Conservation (phyloP, 2,888 invertebrate genomes). For the Drosophila silvestris region DNA sequence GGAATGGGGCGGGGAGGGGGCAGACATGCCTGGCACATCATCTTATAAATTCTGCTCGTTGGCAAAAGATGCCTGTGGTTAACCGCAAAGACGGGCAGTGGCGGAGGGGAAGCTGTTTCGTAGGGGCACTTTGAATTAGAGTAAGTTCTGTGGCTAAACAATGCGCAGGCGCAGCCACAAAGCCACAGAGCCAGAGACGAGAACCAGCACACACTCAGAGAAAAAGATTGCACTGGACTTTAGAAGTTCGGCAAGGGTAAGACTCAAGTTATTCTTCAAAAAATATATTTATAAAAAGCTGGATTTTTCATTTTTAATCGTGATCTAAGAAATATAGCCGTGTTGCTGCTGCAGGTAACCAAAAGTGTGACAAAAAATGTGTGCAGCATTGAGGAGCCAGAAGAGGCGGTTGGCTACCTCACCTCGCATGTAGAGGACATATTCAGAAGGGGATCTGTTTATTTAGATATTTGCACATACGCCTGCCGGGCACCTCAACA, state of each 20-base stretch:
- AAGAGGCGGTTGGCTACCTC: constrained; percentile 86
- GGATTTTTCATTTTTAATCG: background rate
- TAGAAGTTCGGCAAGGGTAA: background rate
- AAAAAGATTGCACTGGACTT: background rate
- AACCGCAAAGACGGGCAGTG: constrained; percentile 54
- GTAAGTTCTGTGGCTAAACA: constrained; percentile 54
- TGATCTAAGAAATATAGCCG: constrained; percentile 50
- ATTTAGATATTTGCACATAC: constrained; percentile 86
- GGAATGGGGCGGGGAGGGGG: too few relatives aligned
- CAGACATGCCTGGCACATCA: constrained; percentile 64
- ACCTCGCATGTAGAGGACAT: constrained; percentile 86
- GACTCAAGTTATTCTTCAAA: too few relatives aligned
- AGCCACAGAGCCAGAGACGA: constrained; percentile 8
- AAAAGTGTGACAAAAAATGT: constrained; percentile 40
- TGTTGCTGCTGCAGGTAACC: constrained; percentile 67
- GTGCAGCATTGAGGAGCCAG: constrained; percentile 59
- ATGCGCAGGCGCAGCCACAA: constrained; percentile 50
- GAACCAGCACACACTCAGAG: background rate
- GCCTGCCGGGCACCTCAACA: constrained; percentile 84
- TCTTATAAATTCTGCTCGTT: constrained; percentile 77
- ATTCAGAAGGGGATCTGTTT: constrained; percentile 85
- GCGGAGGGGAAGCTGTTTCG: background rate
- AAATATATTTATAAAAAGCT: too few relatives aligned
- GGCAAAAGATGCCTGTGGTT: constrained; percentile 73
- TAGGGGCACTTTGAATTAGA: constrained; percentile 55